Percentiles rank a stretch among this genome's conserved stretches.
Evolutionary conservation across 1,140 invertebrate species (phyloP).

Genomic region (Brachionus koreanus): DNA sequence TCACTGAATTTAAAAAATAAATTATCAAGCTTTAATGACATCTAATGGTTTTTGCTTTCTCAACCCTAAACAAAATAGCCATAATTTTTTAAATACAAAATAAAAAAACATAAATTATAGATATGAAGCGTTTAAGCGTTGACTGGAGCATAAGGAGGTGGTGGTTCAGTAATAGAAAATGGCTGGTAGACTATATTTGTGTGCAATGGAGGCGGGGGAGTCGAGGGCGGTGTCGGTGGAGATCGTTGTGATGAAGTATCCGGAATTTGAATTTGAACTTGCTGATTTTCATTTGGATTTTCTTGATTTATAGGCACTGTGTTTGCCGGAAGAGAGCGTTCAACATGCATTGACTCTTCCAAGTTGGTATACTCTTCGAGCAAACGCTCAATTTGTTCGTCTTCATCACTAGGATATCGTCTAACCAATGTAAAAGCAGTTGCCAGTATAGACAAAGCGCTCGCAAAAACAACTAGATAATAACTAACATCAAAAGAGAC

Average conservation of each 20-base stretch:
- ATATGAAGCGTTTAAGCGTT: not conserved
- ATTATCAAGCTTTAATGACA: not conserved
- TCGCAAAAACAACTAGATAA: conserved; percentile 35
- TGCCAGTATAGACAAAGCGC: conserved; percentile 36
- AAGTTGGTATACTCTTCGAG: conserved; percentile 7
- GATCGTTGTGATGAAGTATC: not conserved
- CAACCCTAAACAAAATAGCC: not conserved
- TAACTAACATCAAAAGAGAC: conserved; percentile 39
- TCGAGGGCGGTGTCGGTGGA: not conserved
- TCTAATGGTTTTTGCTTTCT: not conserved
- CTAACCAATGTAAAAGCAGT: conserved; percentile 33
- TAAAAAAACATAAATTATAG: not conserved
- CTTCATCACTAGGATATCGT: conserved; percentile 41
- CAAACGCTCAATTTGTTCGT: conserved; percentile 33
- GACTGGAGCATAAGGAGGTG: conserved; percentile 41
- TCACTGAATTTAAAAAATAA: not conserved
- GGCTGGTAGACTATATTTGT: not conserved
- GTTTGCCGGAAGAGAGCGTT: conserved; percentile 38
- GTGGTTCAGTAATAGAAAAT: conserved; percentile 19
- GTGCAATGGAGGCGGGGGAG: conserved; percentile 23
- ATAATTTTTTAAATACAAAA: not conserved
- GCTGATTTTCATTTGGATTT: not conserved
- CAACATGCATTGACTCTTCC: conserved; percentile 30
- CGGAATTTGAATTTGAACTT: not conserved
- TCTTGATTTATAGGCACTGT: not conserved